A percentile compares a stretch with the other conserved stretches of the same genome.
Evolutionary conservation across 2,888 invertebrate genomes (phyloP).

Genomic region (Periphyllus acericola): DNA sequence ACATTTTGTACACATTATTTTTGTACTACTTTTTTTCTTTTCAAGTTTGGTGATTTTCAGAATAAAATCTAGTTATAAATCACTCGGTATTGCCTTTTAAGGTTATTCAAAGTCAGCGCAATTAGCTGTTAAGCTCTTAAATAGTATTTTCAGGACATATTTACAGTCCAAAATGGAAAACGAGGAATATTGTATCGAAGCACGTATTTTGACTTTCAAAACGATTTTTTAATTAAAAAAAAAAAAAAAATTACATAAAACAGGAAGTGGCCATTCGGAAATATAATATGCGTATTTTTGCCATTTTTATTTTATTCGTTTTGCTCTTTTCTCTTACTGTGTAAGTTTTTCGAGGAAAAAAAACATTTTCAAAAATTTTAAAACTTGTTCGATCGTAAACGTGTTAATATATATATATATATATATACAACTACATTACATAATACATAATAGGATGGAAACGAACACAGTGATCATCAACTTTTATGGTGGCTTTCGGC

Average conservation of each 20-base stretch:
- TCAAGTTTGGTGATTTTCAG: background rate
- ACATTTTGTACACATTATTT: too few relatives aligned
- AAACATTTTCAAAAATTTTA: background rate
- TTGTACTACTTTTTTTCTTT: too few relatives aligned
- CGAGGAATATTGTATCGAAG: background rate
- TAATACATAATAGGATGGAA: background rate
- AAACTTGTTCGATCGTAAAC: background rate
- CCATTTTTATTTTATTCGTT: too few relatives aligned
- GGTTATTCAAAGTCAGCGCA: slow-evolving; percentile 2
- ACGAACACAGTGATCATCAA: slow-evolving; percentile 34
- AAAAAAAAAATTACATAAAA: too few relatives aligned
- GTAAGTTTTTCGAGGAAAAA: background rate
- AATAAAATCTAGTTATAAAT: background rate
- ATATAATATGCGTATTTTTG: background rate
- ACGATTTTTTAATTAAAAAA: slow-evolving; percentile 33
- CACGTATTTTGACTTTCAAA: slow-evolving; percentile 15
- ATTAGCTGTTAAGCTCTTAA: background rate
- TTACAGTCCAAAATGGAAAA: background rate
- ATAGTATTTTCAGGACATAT: slow-evolving; percentile 3
- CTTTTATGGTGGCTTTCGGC: slow-evolving; percentile 52
- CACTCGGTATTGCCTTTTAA: background rate
- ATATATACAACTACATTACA: background rate
- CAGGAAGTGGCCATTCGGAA: background rate
- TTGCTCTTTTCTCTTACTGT: too few relatives aligned
- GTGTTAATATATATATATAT: slow-evolving; percentile 20